Percentiles rank a stretch among this genome's conserved stretches.
phyloP scores from a whole-genome alignment of 2,888 invertebrate genomes.

The Catonia carolina region DNA sequence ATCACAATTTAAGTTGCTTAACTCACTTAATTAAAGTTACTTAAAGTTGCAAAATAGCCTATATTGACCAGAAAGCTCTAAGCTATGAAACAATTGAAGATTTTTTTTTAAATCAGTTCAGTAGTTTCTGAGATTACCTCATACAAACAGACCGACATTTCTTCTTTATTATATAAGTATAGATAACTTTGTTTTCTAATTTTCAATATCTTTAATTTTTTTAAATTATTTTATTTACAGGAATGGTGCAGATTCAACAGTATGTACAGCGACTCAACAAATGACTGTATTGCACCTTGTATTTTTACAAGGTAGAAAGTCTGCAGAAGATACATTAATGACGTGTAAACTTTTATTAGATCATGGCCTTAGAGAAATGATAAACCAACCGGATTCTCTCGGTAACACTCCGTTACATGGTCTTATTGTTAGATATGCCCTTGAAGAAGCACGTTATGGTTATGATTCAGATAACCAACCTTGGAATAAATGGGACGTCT shows the following conservation, averaged over 20 bases:
- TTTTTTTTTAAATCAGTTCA: no score
- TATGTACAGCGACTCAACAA: slow-evolving; percentile 61
- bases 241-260: slow-evolving; percentile 63
- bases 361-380: slow-evolving; percentile 63
- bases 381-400: slow-evolving; percentile 63
- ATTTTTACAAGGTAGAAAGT: slow-evolving; percentile 61
- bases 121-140: no score
- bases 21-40: no score
- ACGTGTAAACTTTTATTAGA: slow-evolving; percentile 62
- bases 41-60: no score
- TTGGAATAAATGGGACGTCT: slow-evolving; percentile 68
- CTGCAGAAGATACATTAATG: slow-evolving; percentile 62
- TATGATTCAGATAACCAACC: slow-evolving; percentile 49
- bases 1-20: no score
- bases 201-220: no score
- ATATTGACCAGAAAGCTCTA: no score
- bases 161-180: no score
- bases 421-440: slow-evolving; percentile 52
- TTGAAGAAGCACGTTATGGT: slow-evolving; percentile 61
- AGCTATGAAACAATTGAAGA: no score
- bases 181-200: no score
- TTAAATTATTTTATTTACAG: slow-evolving; percentile 36
- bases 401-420: slow-evolving; percentile 68
- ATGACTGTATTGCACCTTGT: slow-evolving; percentile 63
- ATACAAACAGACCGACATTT: no score